Percentiles rank a stretch among this genome's conserved stretches.
Evolutionary conservation across 1,140 invertebrate species (phyloP).

Genomic region (Tenebrio molitor): DNA sequence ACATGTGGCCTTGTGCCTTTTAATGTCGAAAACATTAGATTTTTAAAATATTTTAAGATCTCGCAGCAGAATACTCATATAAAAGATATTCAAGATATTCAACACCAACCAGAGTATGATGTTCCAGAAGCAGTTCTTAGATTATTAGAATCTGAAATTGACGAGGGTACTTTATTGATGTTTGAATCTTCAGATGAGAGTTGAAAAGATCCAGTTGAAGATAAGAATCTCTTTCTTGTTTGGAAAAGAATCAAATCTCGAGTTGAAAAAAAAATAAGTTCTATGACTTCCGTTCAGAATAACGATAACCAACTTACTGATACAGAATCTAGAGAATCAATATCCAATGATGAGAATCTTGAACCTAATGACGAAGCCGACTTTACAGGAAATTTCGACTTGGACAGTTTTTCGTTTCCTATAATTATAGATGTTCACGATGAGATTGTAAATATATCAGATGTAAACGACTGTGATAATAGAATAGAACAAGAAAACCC

Average conservation of each 20-base stretch:
- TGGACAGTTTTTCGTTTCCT: too few species aligned
- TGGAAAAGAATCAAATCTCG: not conserved
- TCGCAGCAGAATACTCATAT: too few species aligned
- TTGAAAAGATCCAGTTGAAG: not conserved
- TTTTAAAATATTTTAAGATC: not conserved
- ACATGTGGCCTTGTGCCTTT: slow-evolving; percentile 55
- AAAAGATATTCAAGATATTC: not conserved
- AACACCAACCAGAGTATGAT: too few species aligned
- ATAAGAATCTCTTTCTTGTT: not conserved
- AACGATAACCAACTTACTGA: not conserved
- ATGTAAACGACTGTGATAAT: too few species aligned
- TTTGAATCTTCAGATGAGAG: not conserved
- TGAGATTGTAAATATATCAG: too few species aligned
- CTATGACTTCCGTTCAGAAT: not conserved
- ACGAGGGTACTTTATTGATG: not conserved
- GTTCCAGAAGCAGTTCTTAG: too few species aligned
- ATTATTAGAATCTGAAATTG: not conserved
- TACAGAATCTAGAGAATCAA: too few species aligned
- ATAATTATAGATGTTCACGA: too few species aligned
- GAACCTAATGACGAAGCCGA: too few species aligned
- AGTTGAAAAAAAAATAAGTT: not conserved
- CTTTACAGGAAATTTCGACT: too few species aligned
- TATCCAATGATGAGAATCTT: too few species aligned
- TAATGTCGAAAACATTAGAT: slow-evolving; percentile 43
- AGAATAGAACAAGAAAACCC: too few species aligned